phyloP scores from a whole-genome alignment of 2,113 vertebrate genomes.

The Lamprotornis superbus region DNA sequence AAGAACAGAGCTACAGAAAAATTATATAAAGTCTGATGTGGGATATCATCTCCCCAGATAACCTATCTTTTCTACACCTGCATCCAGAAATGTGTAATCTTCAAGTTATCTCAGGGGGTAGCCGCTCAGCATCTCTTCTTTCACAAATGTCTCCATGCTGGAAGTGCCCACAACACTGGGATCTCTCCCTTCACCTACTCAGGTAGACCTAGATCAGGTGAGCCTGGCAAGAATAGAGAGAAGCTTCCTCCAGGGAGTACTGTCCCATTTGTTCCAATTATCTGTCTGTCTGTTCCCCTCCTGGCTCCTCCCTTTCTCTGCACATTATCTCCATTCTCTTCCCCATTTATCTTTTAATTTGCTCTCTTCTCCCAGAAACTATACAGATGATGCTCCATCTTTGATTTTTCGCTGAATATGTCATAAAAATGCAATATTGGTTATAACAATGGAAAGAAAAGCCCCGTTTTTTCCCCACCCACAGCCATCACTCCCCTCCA shows the following conservation, averaged over 20 bases:
- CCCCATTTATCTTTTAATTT: neutral
- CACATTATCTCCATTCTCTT: neutral
- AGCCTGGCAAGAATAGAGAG: neutral
- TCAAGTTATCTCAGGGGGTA: neutral
- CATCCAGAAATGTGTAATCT: neutral
- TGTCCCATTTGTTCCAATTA: neutral
- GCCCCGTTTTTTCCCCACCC: neutral
- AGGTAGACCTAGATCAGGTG: neutral
- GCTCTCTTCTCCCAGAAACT: neutral
- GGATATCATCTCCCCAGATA: neutral
- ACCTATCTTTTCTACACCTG: neutral
- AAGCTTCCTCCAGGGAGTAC: neutral
- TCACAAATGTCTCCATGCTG: neutral
- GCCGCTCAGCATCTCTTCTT: neutral
- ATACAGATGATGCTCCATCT: neutral
- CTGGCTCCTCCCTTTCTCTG: neutral
- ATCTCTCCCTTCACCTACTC: neutral
- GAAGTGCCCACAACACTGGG: rapidly evolving
- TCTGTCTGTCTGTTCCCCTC: neutral
- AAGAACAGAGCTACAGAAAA: neutral
- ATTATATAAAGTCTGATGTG: neutral
- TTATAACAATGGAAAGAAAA: neutral
- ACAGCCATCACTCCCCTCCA: neutral
- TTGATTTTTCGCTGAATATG: neutral
- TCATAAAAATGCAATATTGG: neutral